Base-by-base conservation (phyloP, 2,888 invertebrate species). In the Uropetala carovei region DNA sequence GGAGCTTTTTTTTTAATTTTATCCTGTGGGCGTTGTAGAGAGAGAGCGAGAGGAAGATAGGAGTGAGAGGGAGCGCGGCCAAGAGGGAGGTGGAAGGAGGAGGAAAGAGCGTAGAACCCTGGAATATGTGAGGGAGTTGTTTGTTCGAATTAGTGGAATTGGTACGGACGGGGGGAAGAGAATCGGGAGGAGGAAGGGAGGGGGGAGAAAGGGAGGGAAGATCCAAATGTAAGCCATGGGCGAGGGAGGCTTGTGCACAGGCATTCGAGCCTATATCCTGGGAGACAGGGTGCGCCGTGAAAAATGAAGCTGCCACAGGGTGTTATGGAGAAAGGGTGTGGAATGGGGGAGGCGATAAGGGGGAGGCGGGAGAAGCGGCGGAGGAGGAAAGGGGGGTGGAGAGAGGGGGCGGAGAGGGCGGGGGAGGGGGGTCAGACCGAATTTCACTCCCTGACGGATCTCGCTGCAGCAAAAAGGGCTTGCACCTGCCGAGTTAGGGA, bases 161-260 rank as follows among this genome's bases (percentile, higher is more conserved):
- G 89, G 89, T 14, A 43, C 18, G 86, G 64, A 57, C 27, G n/a
- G 82, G 30, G 30, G 8, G 82, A 16, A 82, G 83, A 56, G 13
- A 18, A 9, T 43, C 10, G 1, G 83, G 83, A 9, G 56, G 83
- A 14, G 83, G 83, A 0, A 16, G 13, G 22, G 14, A 43, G 8
- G 56, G 43, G 18, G 56, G 57, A 14, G 75, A 0, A 4, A 27
- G 89, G 18, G 18, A 13, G 43, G 89, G 89, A 89, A 89, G 89
- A 89, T 89, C 89, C 89, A 13, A 89, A 89, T 89, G 89, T 89
- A 89, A 89, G 89, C 89, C 89, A 64, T 60, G 86, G 89, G n/a
- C 83, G 83, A 83, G 83, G 83, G 83, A 83, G 56, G 83, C 83
- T n/a, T 57, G 56, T 83, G 89, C 86, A 86, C 27, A 86, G 60